Evolutionary conservation across 2,113 vertebrate species (phyloP).

Genomic region (Gymnorhina tibicen): DNA sequence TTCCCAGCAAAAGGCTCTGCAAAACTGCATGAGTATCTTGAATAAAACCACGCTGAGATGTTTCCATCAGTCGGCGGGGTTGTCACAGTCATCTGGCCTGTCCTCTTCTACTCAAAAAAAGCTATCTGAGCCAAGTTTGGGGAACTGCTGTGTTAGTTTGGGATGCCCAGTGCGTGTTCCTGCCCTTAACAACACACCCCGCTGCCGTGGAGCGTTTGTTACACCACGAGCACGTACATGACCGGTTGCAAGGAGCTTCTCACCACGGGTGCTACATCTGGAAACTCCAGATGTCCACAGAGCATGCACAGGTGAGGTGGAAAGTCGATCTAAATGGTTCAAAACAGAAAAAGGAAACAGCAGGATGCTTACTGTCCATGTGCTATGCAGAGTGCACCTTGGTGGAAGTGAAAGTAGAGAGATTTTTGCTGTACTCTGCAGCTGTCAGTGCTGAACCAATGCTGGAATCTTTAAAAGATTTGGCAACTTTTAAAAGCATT

Average conservation of each 20-base stretch:
- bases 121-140: neutral
- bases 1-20: neutral
- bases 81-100: too few relatives aligned
- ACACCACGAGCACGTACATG: neutral
- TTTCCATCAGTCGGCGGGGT: neutral
- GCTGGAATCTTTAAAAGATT: neutral
- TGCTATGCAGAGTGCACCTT: neutral
- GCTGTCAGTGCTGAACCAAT: neutral
- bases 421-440: neutral
- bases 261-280: neutral
- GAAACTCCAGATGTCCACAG: neutral
- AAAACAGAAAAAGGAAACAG: neutral
- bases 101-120: neutral
- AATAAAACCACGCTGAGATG: neutral
- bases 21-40: neutral
- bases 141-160: neutral
- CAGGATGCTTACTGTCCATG: neutral
- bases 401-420: neutral
- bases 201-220: neutral
- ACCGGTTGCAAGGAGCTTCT: neutral
- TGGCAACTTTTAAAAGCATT: neutral
- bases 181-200: neutral
- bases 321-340: neutral
- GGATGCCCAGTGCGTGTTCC: neutral
- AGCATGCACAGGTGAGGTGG: neutral